A percentile compares a stretch with the other conserved stretches of the same genome.
Evolutionary conservation across 2,797 vertebrate species (phyloP).

Genomic region (Amniataba percoides): DNA sequence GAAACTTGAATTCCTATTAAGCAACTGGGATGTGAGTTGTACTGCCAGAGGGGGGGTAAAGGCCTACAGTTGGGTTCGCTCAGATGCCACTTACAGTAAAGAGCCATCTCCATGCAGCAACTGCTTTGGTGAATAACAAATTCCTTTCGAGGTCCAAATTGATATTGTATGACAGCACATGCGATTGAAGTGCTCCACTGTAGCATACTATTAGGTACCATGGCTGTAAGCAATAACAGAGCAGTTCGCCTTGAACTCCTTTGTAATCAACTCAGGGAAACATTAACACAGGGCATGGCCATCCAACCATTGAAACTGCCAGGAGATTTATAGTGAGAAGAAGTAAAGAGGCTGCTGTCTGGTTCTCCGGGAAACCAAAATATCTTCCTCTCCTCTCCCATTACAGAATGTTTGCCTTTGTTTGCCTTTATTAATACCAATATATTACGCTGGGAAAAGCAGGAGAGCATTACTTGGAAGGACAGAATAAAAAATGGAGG

Average conservation of each 20-base stretch:
- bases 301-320: slow-evolving; percentile 74
- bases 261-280: slow-evolving; percentile 80
- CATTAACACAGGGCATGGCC: slow-evolving; percentile 70
- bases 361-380: slow-evolving; percentile 78
- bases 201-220: slow-evolving; percentile 68
- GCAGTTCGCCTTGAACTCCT: slow-evolving; percentile 74
- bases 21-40: slow-evolving; percentile 65
- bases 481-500: slow-evolving; percentile 81
- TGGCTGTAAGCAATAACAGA: slow-evolving; percentile 77
- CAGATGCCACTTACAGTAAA: slow-evolving; percentile 61
- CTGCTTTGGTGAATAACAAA: slow-evolving; percentile 69
- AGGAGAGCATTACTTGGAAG: slow-evolving; percentile 64
- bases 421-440: slow-evolving; percentile 86
- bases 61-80: slow-evolving; percentile 56
- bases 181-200: slow-evolving; percentile 70
- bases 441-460: slow-evolving; percentile 81
- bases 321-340: slow-evolving; percentile 83
- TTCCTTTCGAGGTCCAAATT: slow-evolving; percentile 67
- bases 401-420: slow-evolving; percentile 83
- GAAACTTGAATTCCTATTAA: slow-evolving; percentile 76
- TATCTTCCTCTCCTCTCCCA: slow-evolving; percentile 69
- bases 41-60: slow-evolving; percentile 46
- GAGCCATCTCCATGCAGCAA: slow-evolving; percentile 50
- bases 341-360: slow-evolving; percentile 70
- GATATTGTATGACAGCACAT: slow-evolving; percentile 76